A percentile compares a stretch with the other conserved stretches of the same genome.
These are phyloP conservation scores for Xenopus petersii DNA, from an alignment of 2,797 vertebrate genomes.

Conservation along the genomic window DNA sequence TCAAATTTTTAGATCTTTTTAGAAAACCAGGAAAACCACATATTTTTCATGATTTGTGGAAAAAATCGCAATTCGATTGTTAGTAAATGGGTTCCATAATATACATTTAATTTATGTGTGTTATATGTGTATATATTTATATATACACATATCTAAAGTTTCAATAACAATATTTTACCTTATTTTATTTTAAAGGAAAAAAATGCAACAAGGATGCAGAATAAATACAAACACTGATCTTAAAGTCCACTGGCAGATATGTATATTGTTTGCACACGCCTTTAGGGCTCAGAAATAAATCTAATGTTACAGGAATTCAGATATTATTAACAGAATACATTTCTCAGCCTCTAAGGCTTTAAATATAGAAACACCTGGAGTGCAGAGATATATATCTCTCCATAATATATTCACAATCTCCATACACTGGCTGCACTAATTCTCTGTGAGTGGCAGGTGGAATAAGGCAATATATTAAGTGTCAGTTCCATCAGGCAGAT, in stretches of 20 bases:
- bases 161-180: too few relatives aligned
- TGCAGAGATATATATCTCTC: constrained; percentile 8
- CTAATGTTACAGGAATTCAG: constrained; percentile 1
- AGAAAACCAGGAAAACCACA: too few relatives aligned
- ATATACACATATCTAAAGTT: too few relatives aligned
- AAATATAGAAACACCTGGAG: constrained; percentile 5
- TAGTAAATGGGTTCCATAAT: too few relatives aligned
- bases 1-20: too few relatives aligned
- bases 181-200: too few relatives aligned
- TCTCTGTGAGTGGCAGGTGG: constrained; percentile 15
- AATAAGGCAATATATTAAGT: constrained; percentile 24
- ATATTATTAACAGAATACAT: constrained; percentile 22
- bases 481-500: constrained; percentile 5
- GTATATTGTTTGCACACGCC: not conserved
- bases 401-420: constrained; percentile 18
- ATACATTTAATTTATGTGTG: too few relatives aligned
- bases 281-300: constrained; percentile 1
- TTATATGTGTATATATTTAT: too few relatives aligned
- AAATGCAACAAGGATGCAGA: not conserved
- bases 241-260: not conserved
- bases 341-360: constrained; percentile 15
- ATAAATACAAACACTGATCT: not conserved
- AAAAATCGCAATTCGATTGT: too few relatives aligned
- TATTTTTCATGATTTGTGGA: too few relatives aligned
- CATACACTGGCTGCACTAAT: constrained; percentile 1